These are phyloP conservation scores for Huso huso DNA, from an alignment of 2,797 vertebrate species.

Conservation along the genomic window DNA sequence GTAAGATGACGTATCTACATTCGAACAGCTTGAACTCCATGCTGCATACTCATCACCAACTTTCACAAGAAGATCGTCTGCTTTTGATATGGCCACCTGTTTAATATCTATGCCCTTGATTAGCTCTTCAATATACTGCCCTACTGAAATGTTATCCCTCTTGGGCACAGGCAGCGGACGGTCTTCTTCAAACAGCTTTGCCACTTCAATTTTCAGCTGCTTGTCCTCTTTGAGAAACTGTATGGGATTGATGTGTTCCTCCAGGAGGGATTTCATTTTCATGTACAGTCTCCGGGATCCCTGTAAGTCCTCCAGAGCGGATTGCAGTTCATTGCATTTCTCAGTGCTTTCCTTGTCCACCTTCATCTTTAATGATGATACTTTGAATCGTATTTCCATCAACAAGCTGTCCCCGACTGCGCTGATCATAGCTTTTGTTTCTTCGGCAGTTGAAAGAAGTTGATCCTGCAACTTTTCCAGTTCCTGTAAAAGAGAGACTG, in stretches of 20 bases:
- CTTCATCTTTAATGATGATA: constrained; percentile 16
- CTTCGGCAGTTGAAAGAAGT: constrained; percentile 2
- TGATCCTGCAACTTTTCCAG: constrained; percentile 11
- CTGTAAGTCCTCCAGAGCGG: constrained; percentile 4
- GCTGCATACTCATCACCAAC: not conserved
- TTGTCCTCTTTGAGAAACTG: constrained; percentile 21
- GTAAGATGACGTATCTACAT: constrained; percentile 16
- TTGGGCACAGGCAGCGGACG: not conserved
- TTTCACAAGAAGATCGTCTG: constrained; percentile 6
- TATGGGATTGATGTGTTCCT: constrained; percentile 8
- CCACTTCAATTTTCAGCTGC: constrained; percentile 21
- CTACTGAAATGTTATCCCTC: constrained; percentile 19
- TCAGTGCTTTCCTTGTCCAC: constrained; percentile 11
- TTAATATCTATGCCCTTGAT: constrained; percentile 22
- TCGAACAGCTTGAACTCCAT: constrained; percentile 6
- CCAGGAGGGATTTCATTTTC: constrained; percentile 23
- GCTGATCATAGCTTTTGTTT: constrained; percentile 12
- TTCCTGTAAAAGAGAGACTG: constrained; percentile 17
- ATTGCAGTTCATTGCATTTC: constrained; percentile 24
- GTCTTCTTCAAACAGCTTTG: constrained; percentile 12
- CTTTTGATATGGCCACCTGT: constrained; percentile 7
- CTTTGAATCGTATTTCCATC: constrained; percentile 3
- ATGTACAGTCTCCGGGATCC: constrained; percentile 10
- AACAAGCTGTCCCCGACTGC: constrained; percentile 22
- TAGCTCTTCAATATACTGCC: constrained; percentile 27